Evolutionary conservation across 2,113 vertebrate species (phyloP), one percentile per base, ranked within the genome.

Genomic region (Athene noctua): DNA sequence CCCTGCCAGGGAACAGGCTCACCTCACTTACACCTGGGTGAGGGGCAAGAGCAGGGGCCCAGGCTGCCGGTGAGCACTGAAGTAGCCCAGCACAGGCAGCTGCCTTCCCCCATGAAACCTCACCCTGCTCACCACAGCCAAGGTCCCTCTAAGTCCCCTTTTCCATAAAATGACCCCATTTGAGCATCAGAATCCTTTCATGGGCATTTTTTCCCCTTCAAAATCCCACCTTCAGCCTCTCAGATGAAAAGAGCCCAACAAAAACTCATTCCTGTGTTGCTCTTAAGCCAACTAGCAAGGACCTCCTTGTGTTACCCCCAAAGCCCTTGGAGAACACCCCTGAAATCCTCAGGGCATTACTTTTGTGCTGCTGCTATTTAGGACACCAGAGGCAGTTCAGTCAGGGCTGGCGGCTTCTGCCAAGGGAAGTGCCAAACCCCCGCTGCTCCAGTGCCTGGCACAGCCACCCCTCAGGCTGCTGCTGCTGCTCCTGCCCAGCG

Each of bases 381-480:
- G 59, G 63, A 74, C 73, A 78, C 26, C 6, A 0, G 26, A 72
- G 34, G 14, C 18, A 58, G 62, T 34, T 38, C 46, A 42, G 54
- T 13, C 44, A 54, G 55, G 77, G 59, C 54, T 36, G 22, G 7
- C 89, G n/a, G 30, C 75, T 92, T 77, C 59, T 5, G 2, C 36
- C 1, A 3, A 15, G 18, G 27, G 22, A 70, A 80, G n/a, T 30
- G 7, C 46, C 42, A 73, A 63, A 10, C 5, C 1, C 18, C 0
- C 13, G 1, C 0, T 20, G 57, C 61, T 26, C 51, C n/a, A 27
- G 30, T 0, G 0, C 27, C 40, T 5, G 6, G 71, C 47, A 59
- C 21, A 47, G 51, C 47, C 49, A 44, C n/a, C 7, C 52, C 34
- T 57, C 3, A 0, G n/a, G 55, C n/a, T 26, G 61, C 40, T 32